phyloP scores from a whole-genome alignment of 2,113 vertebrate genomes.

The Platysternon megacephalum region DNA sequence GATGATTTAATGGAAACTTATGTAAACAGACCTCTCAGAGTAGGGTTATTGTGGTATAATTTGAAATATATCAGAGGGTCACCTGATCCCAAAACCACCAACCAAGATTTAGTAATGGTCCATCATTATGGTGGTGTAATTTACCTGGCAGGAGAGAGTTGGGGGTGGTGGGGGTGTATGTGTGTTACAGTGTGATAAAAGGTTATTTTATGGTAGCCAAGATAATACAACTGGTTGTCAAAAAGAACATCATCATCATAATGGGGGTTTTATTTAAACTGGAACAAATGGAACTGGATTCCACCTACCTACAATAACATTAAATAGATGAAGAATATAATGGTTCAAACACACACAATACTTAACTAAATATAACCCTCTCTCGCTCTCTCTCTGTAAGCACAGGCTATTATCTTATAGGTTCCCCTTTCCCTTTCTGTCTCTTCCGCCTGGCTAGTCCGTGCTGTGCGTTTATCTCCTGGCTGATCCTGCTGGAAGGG shows the following conservation, averaged over 20 bases:
- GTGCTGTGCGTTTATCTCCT: neutral
- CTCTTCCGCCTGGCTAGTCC: neutral
- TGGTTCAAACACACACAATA: too few species aligned
- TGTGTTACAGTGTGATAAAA: neutral
- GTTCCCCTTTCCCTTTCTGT: too few species aligned
- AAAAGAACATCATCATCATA: too few species aligned
- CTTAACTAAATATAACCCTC: too few species aligned
- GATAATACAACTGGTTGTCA: neutral
- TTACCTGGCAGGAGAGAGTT: neutral
- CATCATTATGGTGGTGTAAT: neutral
- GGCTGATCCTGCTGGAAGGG: neutral
- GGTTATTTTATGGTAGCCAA: neutral
- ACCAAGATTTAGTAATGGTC: neutral
- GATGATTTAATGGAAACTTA: neutral
- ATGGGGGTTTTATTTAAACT: too few species aligned
- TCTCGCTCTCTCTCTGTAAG: too few species aligned
- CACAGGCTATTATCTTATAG: too few species aligned
- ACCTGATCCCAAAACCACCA: neutral
- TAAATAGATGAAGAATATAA: too few species aligned
- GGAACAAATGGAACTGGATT: too few species aligned
- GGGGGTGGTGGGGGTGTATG: neutral
- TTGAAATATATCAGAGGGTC: neutral
- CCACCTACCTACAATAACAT: too few species aligned
- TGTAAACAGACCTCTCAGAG: neutral
- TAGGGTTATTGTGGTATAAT: neutral